Evolutionary conservation across 92 coral and sea anemone species (phyloP), one percentile per base, ranked within the genome.

Genomic region (Porites lobata): DNA sequence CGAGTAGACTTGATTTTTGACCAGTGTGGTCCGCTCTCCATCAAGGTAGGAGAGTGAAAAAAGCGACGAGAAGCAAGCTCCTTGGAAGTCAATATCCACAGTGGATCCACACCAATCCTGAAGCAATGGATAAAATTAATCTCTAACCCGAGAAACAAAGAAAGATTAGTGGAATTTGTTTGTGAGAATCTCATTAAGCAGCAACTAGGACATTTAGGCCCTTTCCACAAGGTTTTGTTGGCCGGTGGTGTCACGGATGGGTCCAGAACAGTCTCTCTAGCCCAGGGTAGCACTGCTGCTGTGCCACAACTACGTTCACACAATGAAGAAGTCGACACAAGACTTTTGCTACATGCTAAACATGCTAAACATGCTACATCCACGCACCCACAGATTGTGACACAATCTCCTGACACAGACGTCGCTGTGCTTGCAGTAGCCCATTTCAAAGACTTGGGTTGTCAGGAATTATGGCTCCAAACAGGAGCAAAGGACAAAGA

Each of bases 241-340:
- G 95, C 88, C 64, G 93, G 93, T 0, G 91, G 91, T 66, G 89
- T 89, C 89, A 92, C 7, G 62, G 95, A 89, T 89, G 93, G 95
- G 50, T 38, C 54, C 63, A 87, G 61, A 79, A 70, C 87, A 53
- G 91, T 86, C 15, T 81, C 87, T 67, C 59, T 83, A 29, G 78
- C 76, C 65, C 85, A 57, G 52, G 86, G 80, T 59, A 50, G 74
- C 62, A 21, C 50, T 14, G 65, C 74, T 50, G 73, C 63, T 21
- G 22, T 58, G 67, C 81, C 84, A 53, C 19, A 67, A 18, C 62
- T 85, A 68, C 38, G 81, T 75, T 91, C 94, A 10, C 92, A 83
- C 54, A 92, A 91, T 62, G 89, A 91, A 67, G 94, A 91, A 72
- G 94, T 91, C 7, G 94, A 91, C 82, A 21, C 22, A 21, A 72